Percentiles rank a stretch among this genome's conserved stretches.
Evolutionary conservation across 2,113 vertebrate genomes (phyloP).

Genomic region (Crotalus viridis): DNA sequence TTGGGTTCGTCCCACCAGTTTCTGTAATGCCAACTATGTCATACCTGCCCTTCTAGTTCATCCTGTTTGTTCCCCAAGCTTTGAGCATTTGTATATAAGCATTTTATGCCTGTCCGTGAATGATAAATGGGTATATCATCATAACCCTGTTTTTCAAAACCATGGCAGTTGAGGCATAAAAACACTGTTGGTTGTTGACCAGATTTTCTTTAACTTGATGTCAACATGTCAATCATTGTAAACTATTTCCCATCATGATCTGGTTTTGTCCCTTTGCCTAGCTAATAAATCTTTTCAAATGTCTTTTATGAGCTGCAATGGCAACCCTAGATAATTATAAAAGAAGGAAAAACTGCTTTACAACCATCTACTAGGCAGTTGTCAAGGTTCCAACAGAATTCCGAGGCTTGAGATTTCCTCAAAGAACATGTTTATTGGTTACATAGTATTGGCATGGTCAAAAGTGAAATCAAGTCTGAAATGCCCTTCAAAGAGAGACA

Average conservation of each 20-base stretch:
- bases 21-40: too few relatives aligned
- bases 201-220: neutral
- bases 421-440: too few relatives aligned
- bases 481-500: too few relatives aligned
- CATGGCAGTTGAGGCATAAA: neutral
- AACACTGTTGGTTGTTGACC: neutral
- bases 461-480: too few relatives aligned
- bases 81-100: too few relatives aligned
- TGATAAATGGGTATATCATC: neutral
- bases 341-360: neutral
- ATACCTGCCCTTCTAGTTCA: too few relatives aligned
- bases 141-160: neutral
- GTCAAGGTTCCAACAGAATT: too few relatives aligned
- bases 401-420: too few relatives aligned
- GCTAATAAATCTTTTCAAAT: neutral
- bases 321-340: neutral
- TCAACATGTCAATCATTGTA: neutral
- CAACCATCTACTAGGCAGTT: neutral
- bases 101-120: neutral
- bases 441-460: too few relatives aligned
- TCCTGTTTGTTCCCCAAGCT: too few relatives aligned
- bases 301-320: neutral
- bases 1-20: too few relatives aligned
- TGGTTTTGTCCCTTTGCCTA: neutral
- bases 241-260: neutral